Evolutionary conservation across 2,113 vertebrate genomes (phyloP).

Genomic region (Ammospiza caudacuta): DNA sequence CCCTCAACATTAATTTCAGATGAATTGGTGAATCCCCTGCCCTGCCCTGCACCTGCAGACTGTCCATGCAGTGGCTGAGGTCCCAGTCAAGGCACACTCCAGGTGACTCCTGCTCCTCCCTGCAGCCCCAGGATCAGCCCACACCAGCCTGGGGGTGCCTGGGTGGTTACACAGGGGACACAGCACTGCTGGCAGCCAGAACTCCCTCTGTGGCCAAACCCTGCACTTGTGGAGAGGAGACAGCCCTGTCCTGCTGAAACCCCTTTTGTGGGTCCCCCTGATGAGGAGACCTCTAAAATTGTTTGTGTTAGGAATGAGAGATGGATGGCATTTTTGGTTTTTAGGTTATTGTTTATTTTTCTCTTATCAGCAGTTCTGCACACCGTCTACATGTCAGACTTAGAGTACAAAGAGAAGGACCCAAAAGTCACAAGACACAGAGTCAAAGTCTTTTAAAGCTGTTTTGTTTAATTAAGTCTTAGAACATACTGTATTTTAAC

Average conservation of each 20-base stretch:
- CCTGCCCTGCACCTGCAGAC: background rate
- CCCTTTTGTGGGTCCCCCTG: too few relatives aligned
- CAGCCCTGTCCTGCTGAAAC: background rate
- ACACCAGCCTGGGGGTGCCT: background rate
- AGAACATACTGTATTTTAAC: too few relatives aligned
- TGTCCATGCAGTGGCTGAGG: background rate
- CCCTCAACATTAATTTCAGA: background rate
- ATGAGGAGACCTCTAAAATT: too few relatives aligned
- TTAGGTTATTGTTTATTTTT: too few relatives aligned
- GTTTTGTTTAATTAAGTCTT: too few relatives aligned
- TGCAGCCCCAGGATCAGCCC: background rate
- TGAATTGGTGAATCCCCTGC: background rate
- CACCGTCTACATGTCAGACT: too few relatives aligned
- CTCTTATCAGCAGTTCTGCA: too few relatives aligned
- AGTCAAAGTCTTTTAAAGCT: too few relatives aligned
- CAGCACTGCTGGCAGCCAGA: background rate
- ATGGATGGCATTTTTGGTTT: too few relatives aligned
- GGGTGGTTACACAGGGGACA: background rate
- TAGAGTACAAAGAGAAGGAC: too few relatives aligned
- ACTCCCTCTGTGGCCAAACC: background rate
- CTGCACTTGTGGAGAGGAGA: background rate
- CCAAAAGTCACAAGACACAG: too few relatives aligned
- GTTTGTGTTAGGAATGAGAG: too few relatives aligned
- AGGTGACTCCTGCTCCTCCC: background rate
- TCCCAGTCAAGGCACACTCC: rapidly evolving